Evolutionary conservation across 2,888 invertebrate genomes (phyloP).

Genomic region (Drosophila limbata): DNA sequence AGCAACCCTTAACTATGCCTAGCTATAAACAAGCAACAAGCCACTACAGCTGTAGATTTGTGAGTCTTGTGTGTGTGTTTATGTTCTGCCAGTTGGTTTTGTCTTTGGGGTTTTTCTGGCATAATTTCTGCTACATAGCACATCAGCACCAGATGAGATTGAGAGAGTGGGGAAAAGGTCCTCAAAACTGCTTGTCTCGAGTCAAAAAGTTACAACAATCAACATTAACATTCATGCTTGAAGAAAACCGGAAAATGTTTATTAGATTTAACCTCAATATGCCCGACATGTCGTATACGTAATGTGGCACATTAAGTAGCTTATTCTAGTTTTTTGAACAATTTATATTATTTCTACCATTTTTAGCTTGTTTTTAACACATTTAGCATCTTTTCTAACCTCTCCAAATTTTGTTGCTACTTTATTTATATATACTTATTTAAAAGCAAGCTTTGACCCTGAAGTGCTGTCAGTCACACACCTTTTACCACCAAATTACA

Average conservation of each 20-base stretch:
- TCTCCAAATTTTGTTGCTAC: not conserved
- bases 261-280: slow-evolving; percentile 64
- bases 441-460: slow-evolving; percentile 39
- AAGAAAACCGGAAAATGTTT: slow-evolving; percentile 70
- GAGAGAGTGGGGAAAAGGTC: slow-evolving; percentile 8
- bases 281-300: slow-evolving; percentile 62
- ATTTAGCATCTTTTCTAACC: not conserved
- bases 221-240: slow-evolving; percentile 74
- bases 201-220: slow-evolving; percentile 71
- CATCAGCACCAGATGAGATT: slow-evolving; percentile 31
- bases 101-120: slow-evolving; percentile 48
- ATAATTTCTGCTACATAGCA: slow-evolving; percentile 73
- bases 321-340: slow-evolving; percentile 3
- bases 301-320: slow-evolving; percentile 41
- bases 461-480: slow-evolving; percentile 24
- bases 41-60: slow-evolving; percentile 35
- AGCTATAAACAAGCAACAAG: slow-evolving; percentile 61
- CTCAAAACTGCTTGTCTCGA: slow-evolving; percentile 55
- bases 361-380: not conserved
- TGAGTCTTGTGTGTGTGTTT: slow-evolving; percentile 29
- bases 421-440: slow-evolving; percentile 30
- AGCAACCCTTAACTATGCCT: slow-evolving; percentile 46
- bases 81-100: slow-evolving; percentile 48
- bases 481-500: slow-evolving; percentile 55
- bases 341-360: slow-evolving; percentile 2